Evolutionary conservation across 2,797 vertebrate species (phyloP).

Genomic region (Siniperca undulata): DNA sequence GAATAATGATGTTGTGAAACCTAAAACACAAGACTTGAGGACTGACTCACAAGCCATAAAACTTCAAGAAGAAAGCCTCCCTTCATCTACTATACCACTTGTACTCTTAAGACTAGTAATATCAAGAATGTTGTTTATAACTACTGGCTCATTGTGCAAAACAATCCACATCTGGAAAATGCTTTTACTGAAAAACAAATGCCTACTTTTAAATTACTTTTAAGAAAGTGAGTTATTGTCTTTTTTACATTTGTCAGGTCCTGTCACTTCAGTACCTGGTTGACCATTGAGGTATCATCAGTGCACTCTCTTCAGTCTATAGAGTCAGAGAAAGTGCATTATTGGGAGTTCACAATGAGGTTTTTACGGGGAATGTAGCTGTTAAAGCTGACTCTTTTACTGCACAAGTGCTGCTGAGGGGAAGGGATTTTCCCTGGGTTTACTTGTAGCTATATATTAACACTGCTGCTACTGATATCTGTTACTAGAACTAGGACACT

Average conservation of each 20-base stretch:
- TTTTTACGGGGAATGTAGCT: conserved; percentile 50
- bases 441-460: conserved; percentile 54
- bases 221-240: conserved; percentile 6
- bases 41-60: conserved; percentile 29
- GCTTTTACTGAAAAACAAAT: conserved; percentile 14
- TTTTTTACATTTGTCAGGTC: neutral
- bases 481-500: conserved; percentile 35
- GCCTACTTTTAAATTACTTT: conserved; percentile 18
- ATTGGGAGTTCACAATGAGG: conserved; percentile 35
- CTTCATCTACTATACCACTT: conserved; percentile 32
- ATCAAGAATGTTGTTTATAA: conserved; percentile 35
- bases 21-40: conserved; percentile 11
- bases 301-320: neutral
- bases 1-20: conserved; percentile 18
- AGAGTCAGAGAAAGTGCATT: conserved; percentile 32
- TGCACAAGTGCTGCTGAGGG: conserved; percentile 27
- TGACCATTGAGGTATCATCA: conserved; percentile 8
- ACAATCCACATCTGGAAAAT: conserved; percentile 47
- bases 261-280: neutral
- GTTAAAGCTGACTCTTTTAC: conserved; percentile 53
- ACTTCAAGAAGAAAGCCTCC: conserved; percentile 33
- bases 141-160: conserved; percentile 27
- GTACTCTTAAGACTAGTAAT: conserved; percentile 23
- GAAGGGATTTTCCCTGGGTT: conserved; percentile 33
- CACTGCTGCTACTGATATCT: conserved; percentile 48